These are phyloP conservation scores for Champsocephalus gunnari DNA, from an alignment of 2,797 vertebrate species.

Conservation along the genomic window DNA sequence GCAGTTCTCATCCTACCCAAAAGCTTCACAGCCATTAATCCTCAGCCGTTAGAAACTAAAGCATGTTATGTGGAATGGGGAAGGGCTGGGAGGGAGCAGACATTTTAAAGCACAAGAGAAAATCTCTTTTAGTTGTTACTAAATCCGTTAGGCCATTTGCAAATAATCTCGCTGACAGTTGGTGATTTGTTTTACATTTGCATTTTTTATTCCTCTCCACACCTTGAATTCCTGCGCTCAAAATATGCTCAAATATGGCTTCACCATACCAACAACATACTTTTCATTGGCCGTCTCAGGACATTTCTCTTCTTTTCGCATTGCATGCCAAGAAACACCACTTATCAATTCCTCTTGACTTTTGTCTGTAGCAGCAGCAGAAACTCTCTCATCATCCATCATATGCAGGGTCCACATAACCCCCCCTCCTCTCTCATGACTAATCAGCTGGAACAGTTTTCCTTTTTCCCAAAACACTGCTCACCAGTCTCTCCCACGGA, in stretches of 20 bases:
- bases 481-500: constrained; percentile 39
- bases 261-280: neutral
- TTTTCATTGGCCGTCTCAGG: neutral
- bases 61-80: constrained; percentile 31
- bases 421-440: constrained; percentile 59
- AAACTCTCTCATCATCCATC: constrained; percentile 59
- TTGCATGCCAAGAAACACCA: constrained; percentile 45
- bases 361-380: constrained; percentile 34
- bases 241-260: constrained; percentile 5
- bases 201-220: neutral
- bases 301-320: neutral
- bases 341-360: constrained; percentile 74
- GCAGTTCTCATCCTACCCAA: constrained; percentile 43
- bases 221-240: neutral
- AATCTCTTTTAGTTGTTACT: constrained; percentile 24
- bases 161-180: constrained; percentile 4
- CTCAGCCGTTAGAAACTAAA: constrained; percentile 43
- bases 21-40: constrained; percentile 54
- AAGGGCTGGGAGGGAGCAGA: constrained; percentile 17
- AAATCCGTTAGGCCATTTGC: constrained; percentile 26
- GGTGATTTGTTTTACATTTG: constrained; percentile 17
- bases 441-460: constrained; percentile 69
- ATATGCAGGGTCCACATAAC: constrained; percentile 58
- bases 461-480: constrained; percentile 43
- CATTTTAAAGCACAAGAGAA: constrained; percentile 23